Base-by-base conservation (phyloP, 2,797 vertebrate genomes). In the Pantherophis vulpinus region DNA sequence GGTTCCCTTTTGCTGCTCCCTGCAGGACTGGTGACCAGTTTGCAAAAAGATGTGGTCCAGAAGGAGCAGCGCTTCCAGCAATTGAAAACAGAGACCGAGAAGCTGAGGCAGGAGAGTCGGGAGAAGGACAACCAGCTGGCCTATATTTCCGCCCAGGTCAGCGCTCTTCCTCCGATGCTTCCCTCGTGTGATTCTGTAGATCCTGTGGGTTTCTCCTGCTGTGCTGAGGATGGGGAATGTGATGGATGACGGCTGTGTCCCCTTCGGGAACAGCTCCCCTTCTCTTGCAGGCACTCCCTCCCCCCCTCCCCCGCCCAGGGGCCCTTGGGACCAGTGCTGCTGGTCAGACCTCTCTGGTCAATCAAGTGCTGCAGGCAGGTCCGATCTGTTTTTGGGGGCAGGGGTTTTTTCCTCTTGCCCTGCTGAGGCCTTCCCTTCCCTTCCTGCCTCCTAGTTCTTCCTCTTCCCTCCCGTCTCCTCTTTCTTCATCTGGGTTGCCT, bases 101-200 rank as follows among this genome's bases (percentile, higher is more conserved):
- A 95, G 70, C 92, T 98, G 11, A 96, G 96, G 93, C 97, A 95
- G n/a, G 97, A 98, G 18, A 96, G 94, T 92, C 95, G 60, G 90
- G 97, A 98, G 1, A 98, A 98, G 95, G 97, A 97, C 27, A 92
- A 93, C 1, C 98, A 98, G 95, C 97, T 98, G 4, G 97, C 96
- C 0, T 56, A 95, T n/a, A 70, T 98, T 86, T 96, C 95, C 58
- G 96, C 97, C 95, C 97, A 97, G 96, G 98, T 98, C 32, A 95
- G 29, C 1, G 2, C 37, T 86, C 1, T 13, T 63, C 61, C 61
- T 63, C 61, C 2, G 0, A 8, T 25, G 23, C 23, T 61, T 58
- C 56, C 56, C 1, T 14, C 54, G 4, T 3, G 32, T 14, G 56
- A 47, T 47, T 47, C 55, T 6, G 20, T 2, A 51, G 6, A 9